A percentile compares a stretch with the other conserved stretches of the same genome.
Evolutionary conservation across 2,113 vertebrate genomes (phyloP).

Genomic region (Podarcis muralis): DNA sequence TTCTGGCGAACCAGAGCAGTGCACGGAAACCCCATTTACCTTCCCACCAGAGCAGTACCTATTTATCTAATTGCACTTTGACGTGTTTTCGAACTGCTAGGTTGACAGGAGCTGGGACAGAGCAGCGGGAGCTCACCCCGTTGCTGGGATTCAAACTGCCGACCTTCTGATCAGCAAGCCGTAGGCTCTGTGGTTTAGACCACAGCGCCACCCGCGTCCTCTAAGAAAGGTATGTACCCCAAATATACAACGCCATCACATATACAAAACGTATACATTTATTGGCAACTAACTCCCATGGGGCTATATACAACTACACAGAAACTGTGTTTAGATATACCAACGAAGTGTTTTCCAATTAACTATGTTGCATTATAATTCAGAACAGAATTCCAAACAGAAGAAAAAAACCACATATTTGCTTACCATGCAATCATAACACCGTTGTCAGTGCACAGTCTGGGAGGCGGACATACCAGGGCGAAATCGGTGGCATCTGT

Average conservation of each 20-base stretch:
- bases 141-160: no score
- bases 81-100: no score
- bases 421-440: conserved; percentile 95
- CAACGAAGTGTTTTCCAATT: neutral
- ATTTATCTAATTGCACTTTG: no score
- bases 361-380: neutral
- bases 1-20: no score
- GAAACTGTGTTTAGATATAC: neutral
- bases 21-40: no score
- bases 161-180: no score
- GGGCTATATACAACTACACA: neutral
- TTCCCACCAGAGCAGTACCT: no score
- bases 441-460: conserved; percentile 94
- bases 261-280: neutral
- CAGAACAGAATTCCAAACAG: neutral
- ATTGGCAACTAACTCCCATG: neutral
- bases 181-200: no score
- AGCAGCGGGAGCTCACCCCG: no score
- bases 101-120: no score
- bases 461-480: conserved; percentile 87
- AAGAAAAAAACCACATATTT: neutral
- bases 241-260: neutral
- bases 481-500: conserved; percentile 79
- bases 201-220: neutral
- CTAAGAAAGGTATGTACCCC: neutral